A percentile compares a stretch with the other conserved stretches of the same genome.
phyloP scores from a whole-genome alignment of 2,113 vertebrate species.

The Pogona vitticeps region DNA sequence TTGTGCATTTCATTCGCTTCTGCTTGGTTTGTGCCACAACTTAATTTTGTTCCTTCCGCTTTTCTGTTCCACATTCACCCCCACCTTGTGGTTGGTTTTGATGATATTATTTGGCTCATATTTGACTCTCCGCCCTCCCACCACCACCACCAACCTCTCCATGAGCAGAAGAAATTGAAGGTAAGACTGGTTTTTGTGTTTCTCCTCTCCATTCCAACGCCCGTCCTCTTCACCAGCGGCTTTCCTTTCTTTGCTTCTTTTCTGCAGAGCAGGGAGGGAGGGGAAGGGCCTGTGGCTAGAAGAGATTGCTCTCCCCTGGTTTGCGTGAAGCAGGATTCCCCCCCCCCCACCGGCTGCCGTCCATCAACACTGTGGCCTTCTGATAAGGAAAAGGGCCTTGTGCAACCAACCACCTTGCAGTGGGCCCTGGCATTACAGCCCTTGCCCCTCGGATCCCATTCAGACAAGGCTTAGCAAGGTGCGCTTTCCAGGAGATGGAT shows the following conservation, averaged over 20 bases:
- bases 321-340: background rate
- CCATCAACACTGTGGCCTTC: background rate
- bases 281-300: too few relatives aligned
- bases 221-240: constrained; percentile 40
- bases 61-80: constrained; percentile 73
- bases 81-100: constrained; percentile 78
- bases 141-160: constrained; percentile 55
- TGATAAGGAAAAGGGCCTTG: background rate
- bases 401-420: too few relatives aligned
- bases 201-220: constrained; percentile 37
- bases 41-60: constrained; percentile 75
- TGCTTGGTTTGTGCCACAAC: constrained; percentile 42
- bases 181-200: constrained; percentile 71
- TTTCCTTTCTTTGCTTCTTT: constrained; percentile 25
- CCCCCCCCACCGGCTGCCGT: background rate
- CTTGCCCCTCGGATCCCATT: background rate
- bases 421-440: background rate
- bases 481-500: too few relatives aligned
- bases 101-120: constrained; percentile 82
- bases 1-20: constrained; percentile 40
- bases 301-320: background rate
- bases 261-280: background rate
- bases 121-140: constrained; percentile 65
- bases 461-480: background rate
- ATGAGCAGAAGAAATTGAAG: constrained; percentile 91